Evolutionary conservation across 2,888 invertebrate genomes (phyloP).

Genomic region (Nemoura dubitans): DNA sequence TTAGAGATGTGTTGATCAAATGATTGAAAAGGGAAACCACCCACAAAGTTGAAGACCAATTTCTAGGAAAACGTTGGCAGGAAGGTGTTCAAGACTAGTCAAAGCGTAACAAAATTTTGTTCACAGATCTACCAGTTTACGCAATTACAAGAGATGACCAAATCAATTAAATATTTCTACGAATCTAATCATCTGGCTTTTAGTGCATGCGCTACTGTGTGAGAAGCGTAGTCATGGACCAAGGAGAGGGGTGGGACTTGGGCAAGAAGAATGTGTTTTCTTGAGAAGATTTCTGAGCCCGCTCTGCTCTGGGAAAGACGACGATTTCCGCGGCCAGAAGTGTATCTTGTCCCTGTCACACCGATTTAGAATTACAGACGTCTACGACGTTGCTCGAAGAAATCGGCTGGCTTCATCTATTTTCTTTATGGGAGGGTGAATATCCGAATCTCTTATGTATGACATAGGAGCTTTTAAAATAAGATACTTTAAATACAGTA

Average conservation of each 20-base stretch:
- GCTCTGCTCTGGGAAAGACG: not conserved
- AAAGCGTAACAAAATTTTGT: not conserved
- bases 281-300: not conserved
- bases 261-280: not conserved
- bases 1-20: not conserved
- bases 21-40: slow-evolving; percentile 21
- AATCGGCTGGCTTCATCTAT: not conserved
- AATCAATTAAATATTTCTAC: slow-evolving; percentile 28
- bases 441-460: not conserved
- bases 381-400: not conserved
- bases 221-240: not conserved
- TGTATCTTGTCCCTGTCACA: not conserved
- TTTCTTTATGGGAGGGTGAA: not conserved
- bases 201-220: not conserved
- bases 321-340: not conserved
- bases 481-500: no score
- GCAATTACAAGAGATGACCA: slow-evolving; percentile 18
- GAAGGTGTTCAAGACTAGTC: not conserved
- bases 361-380: not conserved
- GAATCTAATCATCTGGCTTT: not conserved
- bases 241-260: not conserved
- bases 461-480: no score
- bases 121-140: not conserved
- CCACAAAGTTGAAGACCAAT: slow-evolving; percentile 13
- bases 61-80: not conserved